phyloP scores from a whole-genome alignment of 2,888 invertebrate genomes.

The Desoria tigrina region DNA sequence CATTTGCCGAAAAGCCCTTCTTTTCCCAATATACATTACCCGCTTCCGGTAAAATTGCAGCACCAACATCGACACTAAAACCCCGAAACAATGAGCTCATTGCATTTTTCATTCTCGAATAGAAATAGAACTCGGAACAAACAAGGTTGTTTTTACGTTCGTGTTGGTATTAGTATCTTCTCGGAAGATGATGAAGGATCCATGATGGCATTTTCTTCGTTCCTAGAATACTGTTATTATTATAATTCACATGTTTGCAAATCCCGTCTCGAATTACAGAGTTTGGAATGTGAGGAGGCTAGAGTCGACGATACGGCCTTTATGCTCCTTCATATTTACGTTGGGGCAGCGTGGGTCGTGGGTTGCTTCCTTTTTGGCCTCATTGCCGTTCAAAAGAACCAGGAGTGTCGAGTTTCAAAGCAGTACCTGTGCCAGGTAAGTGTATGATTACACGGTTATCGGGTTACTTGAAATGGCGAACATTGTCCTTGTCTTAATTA shows the following conservation, averaged over 20 bases:
- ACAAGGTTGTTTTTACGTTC: not conserved
- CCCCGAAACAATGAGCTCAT: too few relatives aligned
- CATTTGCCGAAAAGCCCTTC: too few relatives aligned
- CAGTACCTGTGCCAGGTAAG: slow-evolving; percentile 71
- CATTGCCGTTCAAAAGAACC: slow-evolving; percentile 75
- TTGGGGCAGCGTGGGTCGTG: slow-evolving; percentile 79
- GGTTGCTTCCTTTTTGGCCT: slow-evolving; percentile 80
- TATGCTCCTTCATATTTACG: slow-evolving; percentile 66
- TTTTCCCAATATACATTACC: too few relatives aligned
- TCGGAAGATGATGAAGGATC: not conserved
- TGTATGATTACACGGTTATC: not conserved
- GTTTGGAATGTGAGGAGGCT: slow-evolving; percentile 33
- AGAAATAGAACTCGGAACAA: too few relatives aligned
- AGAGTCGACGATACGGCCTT: slow-evolving; percentile 35
- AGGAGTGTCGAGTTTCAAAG: slow-evolving; percentile 80
- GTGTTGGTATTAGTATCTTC: not conserved
- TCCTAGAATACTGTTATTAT: slow-evolving; percentile 1
- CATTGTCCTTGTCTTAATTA: too few relatives aligned
- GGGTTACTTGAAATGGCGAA: not conserved
- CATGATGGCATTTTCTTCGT: not conserved
- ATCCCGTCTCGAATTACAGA: slow-evolving; percentile 15
- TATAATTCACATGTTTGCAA: not conserved
- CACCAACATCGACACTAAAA: too few relatives aligned
- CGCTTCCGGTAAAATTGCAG: too few relatives aligned
- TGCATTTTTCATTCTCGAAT: too few relatives aligned